Evolutionary conservation across 2,113 vertebrate genomes (phyloP), one percentile per base, ranked within the genome.

Genomic region (Campylomormyrus numenius): DNA sequence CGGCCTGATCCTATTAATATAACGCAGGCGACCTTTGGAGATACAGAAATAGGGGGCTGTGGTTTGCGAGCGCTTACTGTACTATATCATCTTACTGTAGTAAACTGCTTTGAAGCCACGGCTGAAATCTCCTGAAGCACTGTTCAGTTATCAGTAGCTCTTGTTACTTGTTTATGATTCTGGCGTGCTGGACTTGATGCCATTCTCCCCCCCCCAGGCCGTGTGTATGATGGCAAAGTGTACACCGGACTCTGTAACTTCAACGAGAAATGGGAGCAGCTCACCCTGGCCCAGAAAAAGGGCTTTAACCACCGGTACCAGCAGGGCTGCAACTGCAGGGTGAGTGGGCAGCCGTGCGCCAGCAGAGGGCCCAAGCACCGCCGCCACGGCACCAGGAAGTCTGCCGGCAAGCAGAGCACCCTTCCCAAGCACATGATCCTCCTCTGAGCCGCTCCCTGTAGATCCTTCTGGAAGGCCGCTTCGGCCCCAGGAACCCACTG

Each of bases 211-310:
- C 49, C 66, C 84, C 5, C 88, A 99, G 98, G 98, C 8, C 97
- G 98, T 0, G 97, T 99, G 90, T 98, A 98, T 0, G 97, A 99
- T 0, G 97, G 96, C 89, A 99, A 99, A 93, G 95, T 99, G 90
- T 99, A 99, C 94, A 99, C 98, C 0, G 98, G 98, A 5, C 96
- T 99, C 90, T 99, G 98, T 93, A 99, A 99, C 95, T 96, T 99
- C 56, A 98, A 98, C 39, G 96, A 98, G 94, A 95, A 97, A 88
- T 99, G 98, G 98, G 98, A 99, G 91, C 96, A 95, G 8, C 96
- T 99, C 91, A 98, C 98, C 0, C 92, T 98, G 90, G 96, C 97
- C 19, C 98, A 99, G 94, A 98, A 98, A 93, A 99, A 99, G 93
- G 98, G 98, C 90, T 95, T 99, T 92, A 99, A 99, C 94, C 97